Conservation (phyloP, 1,140 invertebrate species). For the Drosophila baimaii region DNA sequence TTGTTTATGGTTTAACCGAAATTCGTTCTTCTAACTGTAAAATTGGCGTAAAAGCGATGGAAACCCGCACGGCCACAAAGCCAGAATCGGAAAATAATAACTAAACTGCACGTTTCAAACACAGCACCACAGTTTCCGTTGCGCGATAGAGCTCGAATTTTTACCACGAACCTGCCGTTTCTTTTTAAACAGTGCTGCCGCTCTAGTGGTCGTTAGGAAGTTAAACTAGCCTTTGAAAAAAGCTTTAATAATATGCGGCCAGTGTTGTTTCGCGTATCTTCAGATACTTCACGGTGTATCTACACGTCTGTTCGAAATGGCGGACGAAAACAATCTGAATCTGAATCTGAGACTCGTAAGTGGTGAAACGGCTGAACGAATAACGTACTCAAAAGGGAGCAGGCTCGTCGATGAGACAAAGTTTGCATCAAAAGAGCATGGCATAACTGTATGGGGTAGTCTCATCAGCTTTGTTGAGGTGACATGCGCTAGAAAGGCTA, state of each 20-base stretch:
- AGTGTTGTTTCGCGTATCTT: slow-evolving; percentile 52
- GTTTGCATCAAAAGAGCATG: too few relatives aligned
- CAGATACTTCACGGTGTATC: slow-evolving; percentile 42
- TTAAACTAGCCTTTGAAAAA: too few relatives aligned
- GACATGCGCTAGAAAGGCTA: too few relatives aligned
- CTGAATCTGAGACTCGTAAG: too few relatives aligned
- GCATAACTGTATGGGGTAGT: too few relatives aligned
- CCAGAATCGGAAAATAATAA: not conserved
- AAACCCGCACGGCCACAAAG: not conserved
- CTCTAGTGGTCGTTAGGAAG: too few relatives aligned
- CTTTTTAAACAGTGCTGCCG: too few relatives aligned
- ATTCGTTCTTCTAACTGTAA: not conserved
- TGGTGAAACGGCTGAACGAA: too few relatives aligned
- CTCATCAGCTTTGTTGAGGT: too few relatives aligned
- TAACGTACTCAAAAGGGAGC: too few relatives aligned
- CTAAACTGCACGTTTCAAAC: not conserved
- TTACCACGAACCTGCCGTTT: slow-evolving; percentile 3
- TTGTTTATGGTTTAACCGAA: not conserved
- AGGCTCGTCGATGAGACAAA: too few relatives aligned
- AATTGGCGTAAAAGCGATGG: not conserved
- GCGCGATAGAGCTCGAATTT: not conserved
- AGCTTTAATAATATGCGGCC: too few relatives aligned
- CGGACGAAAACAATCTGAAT: slow-evolving; percentile 70
- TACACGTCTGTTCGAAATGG: slow-evolving; percentile 52
- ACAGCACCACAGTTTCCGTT: not conserved